A percentile compares a stretch with the other conserved stretches of the same genome.
Conservation (phyloP, 2,113 vertebrate species). For the Phyllopteryx taeniolatus region DNA sequence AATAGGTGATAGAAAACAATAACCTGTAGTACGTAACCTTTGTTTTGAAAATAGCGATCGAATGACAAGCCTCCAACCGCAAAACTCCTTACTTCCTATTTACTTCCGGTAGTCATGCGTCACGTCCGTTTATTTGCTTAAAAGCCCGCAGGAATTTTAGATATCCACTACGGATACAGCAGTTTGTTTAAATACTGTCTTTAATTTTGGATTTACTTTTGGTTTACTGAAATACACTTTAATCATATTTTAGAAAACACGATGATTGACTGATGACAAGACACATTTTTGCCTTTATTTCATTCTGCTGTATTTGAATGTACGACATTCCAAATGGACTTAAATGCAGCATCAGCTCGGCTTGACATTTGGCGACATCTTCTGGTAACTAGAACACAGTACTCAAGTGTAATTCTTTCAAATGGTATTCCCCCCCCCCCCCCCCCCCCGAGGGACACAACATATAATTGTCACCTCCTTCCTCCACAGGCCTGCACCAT, state of each 20-base stretch:
- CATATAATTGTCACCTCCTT: neutral
- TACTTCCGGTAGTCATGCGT: conserved; percentile 39
- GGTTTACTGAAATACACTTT: neutral
- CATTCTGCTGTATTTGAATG: neutral
- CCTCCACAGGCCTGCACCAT: neutral
- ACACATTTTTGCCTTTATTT: neutral
- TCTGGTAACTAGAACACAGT: conserved; percentile 7
- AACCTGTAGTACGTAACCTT: neutral
- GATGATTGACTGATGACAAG: neutral
- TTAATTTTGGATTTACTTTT: neutral
- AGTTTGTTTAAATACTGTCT: neutral
- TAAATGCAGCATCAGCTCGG: neutral
- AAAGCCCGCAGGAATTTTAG: neutral
- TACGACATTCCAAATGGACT: neutral
- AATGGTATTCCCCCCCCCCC: neutral
- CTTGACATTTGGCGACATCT: conserved; percentile 36
- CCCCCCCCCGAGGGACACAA: no score
- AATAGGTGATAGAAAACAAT: neutral
- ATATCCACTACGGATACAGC: no score
- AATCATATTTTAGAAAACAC: neutral
- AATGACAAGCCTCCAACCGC: neutral
- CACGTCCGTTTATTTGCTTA: conserved; percentile 38
- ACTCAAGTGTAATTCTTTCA: neutral
- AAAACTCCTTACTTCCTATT: conserved; percentile 26
- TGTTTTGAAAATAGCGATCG: conserved; percentile 3